phyloP scores from a whole-genome alignment of 2,797 vertebrate genomes.

The Orientallactaga sibirica region DNA sequence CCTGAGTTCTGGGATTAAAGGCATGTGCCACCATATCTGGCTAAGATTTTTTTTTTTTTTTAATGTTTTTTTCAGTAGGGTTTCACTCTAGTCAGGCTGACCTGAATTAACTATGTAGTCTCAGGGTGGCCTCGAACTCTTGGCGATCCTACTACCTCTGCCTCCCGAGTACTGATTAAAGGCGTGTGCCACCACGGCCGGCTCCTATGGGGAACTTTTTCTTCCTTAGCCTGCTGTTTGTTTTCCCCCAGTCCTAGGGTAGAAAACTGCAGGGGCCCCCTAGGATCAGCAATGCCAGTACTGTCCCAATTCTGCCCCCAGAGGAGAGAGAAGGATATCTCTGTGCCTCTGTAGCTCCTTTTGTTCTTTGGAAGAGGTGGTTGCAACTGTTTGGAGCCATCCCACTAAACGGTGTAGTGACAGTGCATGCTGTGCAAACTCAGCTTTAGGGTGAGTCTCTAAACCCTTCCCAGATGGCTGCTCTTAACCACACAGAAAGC shows the following conservation, averaged over 20 bases:
- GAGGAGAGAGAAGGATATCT: not conserved
- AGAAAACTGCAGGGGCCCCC: constrained; percentile 58
- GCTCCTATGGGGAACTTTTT: constrained; percentile 39
- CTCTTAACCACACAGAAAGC: not conserved
- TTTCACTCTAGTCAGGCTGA: no score
- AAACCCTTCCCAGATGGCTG: not conserved
- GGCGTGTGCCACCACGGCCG: no score
- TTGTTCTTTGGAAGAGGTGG: constrained; percentile 16
- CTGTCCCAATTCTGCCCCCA: not conserved
- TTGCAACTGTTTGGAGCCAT: not conserved
- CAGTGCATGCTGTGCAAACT: not conserved
- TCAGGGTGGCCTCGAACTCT: no score
- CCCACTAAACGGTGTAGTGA: not conserved
- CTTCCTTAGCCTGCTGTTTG: not conserved
- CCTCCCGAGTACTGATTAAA: no score
- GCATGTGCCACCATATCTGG: no score
- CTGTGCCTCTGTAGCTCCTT: not conserved
- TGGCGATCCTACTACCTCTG: no score
- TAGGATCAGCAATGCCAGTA: not conserved
- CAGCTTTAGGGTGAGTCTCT: not conserved
- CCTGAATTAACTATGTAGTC: no score
- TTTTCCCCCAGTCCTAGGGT: not conserved
- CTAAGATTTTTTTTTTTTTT: no score
- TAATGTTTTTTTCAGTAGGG: no score
- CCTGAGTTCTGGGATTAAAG: no score